Base-by-base conservation (phyloP, 2,797 vertebrate genomes). In the Melanotaenia maccullochi region DNA sequence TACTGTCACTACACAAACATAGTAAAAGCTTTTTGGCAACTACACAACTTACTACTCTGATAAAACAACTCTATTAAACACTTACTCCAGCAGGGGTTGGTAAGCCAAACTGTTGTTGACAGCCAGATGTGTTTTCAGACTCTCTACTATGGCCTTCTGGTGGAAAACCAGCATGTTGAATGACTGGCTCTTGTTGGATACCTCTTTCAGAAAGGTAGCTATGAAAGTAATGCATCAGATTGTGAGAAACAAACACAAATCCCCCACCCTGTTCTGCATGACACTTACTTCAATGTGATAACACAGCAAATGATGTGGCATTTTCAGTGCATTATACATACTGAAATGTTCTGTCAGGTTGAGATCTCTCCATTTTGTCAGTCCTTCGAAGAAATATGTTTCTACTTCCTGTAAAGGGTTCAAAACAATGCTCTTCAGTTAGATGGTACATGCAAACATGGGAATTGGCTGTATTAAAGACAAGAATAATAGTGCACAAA, bases 91-190 rank as follows among this genome's bases (percentile, higher is more conserved):
- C 5, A 99, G 93, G 0, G 98, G 97, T 0, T 99, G 95, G 82
- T 93, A 96, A 65, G 97, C 97, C 70, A 98, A 89, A 87, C 96
- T 98, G 93, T 94, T 93, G 85, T 93, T 92, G 0, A 97, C 89
- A 22, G 94, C 90, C 47, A 99, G 90, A 81, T 99, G 97, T 0
- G 89, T 95, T 89, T 99, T 98, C 90, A 99, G 89, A 88, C 94
- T 96, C 78, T 96, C 93, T 86, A 99, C 97, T 16, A 99, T 92
- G 0, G 85, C 63, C 30, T 86, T 94, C 91, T 99, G 98, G 82
- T 99, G 96, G 83, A 99, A 98, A 24, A 99, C 97, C 81, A 99
- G 91, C 91, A 97, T 93, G 92, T 97, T 96, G 92, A 99, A 99
- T 0, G 98, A 99, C 73, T 99, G 97, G 87, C 96, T 95, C 79